Evolutionary conservation across 1,140 invertebrate genomes (phyloP).

Genomic region (Venustaconcha ellipsiformis): DNA sequence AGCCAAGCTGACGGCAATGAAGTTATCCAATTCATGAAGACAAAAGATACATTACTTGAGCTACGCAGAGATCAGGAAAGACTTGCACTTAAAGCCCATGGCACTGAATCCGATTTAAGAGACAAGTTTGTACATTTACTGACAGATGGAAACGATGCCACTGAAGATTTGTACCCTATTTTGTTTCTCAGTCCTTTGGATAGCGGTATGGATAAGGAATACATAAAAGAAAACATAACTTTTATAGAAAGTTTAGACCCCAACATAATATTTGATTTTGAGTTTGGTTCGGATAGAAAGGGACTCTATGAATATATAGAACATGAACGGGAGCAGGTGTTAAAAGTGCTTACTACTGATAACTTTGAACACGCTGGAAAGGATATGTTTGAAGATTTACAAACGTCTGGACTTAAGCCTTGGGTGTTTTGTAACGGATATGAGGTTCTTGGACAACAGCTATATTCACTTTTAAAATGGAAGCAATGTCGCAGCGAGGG

Average conservation of each 20-base stretch:
- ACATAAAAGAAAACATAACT: constrained; percentile 15
- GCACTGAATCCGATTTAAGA: constrained; percentile 15
- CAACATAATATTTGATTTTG: constrained; percentile 47
- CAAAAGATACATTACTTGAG: constrained; percentile 19
- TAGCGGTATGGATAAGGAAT: constrained; percentile 20
- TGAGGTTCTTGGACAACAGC: constrained; percentile 20
- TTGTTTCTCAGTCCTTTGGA: constrained; percentile 33
- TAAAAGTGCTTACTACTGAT: constrained; percentile 39
- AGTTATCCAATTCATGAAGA: constrained; percentile 16
- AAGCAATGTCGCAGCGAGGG: constrained; percentile 44
- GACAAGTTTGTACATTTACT: constrained; percentile 36
- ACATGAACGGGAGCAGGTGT: constrained; percentile 28
- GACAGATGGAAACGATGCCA: constrained; percentile 29
- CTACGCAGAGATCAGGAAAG: constrained; percentile 32
- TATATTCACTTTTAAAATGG: constrained; percentile 39
- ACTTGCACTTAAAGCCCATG: background rate
- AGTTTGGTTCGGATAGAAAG: constrained; percentile 21
- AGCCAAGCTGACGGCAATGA: constrained; percentile 7
- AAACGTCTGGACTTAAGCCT: constrained; percentile 22
- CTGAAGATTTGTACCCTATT: constrained; percentile 31
- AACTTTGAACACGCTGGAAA: constrained; percentile 38
- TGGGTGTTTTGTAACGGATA: constrained; percentile 56
- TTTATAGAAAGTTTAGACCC: constrained; percentile 41
- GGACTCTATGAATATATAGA: constrained; percentile 42
- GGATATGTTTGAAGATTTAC: constrained; percentile 30